Conservation (phyloP, 1,140 invertebrate species). For the Brachionus rubens region DNA sequence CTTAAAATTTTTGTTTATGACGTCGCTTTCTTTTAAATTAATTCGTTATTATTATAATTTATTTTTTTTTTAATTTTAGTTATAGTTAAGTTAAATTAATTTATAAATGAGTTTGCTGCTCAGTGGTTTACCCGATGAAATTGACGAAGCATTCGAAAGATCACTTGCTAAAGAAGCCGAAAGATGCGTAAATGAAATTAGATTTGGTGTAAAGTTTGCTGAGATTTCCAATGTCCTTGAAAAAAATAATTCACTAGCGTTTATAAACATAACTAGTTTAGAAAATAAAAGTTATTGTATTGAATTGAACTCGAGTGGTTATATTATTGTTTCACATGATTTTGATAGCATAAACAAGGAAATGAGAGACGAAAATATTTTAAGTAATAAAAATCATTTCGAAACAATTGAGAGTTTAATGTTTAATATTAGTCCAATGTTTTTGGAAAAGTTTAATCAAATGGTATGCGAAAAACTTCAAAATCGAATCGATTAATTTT, state of each 20-base stretch:
- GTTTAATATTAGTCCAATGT: conserved; percentile 19
- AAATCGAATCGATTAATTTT: too few relatives aligned
- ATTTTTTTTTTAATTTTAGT: too few relatives aligned
- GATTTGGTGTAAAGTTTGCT: not conserved
- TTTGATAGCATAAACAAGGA: conserved; percentile 6
- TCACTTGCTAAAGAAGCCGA: conserved; percentile 14
- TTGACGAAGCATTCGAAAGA: not conserved
- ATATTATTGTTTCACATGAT: conserved; percentile 9
- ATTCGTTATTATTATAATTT: too few relatives aligned
- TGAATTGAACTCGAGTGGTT: not conserved
- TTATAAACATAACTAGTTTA: conserved; percentile 7
- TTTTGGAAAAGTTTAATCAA: conserved; percentile 28
- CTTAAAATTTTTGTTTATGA: too few relatives aligned
- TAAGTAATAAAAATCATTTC: not conserved
- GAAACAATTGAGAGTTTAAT: conserved; percentile 33
- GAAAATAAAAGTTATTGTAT: conserved; percentile 28
- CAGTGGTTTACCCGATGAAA: not conserved
- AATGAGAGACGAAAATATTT: not conserved
- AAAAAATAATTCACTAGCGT: not conserved
- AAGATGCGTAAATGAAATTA: not conserved
- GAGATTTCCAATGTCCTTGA: not conserved
- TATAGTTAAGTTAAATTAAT: not conserved
- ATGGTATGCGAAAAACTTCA: conserved; percentile 1
- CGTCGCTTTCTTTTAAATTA: too few relatives aligned
- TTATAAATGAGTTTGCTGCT: not conserved